phyloP scores from a whole-genome alignment of 2,113 vertebrate species.

The Sphaerodactylus townsendi region DNA sequence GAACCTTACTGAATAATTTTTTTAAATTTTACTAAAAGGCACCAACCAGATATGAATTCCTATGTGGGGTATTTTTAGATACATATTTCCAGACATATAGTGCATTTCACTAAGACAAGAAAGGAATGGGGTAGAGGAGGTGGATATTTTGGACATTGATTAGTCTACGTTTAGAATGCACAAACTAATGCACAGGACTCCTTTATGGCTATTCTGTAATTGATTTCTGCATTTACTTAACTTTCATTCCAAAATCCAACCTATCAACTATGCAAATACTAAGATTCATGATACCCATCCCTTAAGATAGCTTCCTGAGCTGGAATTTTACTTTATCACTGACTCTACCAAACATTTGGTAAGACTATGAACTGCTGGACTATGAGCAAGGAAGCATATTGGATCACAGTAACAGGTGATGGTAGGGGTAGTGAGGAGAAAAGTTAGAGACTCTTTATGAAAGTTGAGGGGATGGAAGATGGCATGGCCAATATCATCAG shows the following conservation, averaged over 20 bases:
- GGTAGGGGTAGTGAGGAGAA: not conserved
- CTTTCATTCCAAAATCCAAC: not conserved
- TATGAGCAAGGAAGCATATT: not conserved
- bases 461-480: no score
- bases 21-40: constrained; percentile 6
- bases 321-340: not conserved
- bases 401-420: no score
- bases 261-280: not conserved
- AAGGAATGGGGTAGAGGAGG: not conserved
- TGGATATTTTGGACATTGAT: not conserved
- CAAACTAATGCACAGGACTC: accelerated
- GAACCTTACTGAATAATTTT: constrained; percentile 12
- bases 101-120: not conserved
- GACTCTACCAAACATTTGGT: not conserved
- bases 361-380: no score
- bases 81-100: constrained; percentile 10
- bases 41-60: not conserved
- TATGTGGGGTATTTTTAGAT: not conserved
- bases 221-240: not conserved
- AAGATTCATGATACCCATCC: not conserved
- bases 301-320: not conserved
- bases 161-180: not conserved
- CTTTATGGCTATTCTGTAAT: not conserved
- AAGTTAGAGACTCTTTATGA: no score
- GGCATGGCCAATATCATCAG: no score